Conservation (phyloP, 2,113 vertebrate species). For the Dromas ardeola region DNA sequence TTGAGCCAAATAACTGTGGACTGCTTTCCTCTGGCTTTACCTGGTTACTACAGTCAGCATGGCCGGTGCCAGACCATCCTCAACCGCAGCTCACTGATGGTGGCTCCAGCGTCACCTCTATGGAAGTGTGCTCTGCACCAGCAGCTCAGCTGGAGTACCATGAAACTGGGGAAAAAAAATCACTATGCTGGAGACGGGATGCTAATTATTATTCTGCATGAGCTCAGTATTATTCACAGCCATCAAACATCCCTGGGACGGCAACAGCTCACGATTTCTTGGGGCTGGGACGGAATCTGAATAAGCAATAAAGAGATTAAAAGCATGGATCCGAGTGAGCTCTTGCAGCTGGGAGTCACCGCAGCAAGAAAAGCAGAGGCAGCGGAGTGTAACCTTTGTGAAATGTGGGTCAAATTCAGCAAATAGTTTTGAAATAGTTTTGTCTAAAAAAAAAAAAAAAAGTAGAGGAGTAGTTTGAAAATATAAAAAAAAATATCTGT, state of each 20-base stretch:
- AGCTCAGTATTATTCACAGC: background rate
- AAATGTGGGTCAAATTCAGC: background rate
- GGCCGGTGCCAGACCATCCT: background rate
- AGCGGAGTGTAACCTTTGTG: background rate
- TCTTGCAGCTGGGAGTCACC: background rate
- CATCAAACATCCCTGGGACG: background rate
- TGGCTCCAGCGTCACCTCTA: background rate
- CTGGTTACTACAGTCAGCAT: background rate
- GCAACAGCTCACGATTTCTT: background rate
- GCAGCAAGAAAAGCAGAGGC: background rate
- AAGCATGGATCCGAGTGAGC: background rate
- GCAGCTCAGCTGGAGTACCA: background rate
- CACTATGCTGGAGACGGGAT: fast-evolving
- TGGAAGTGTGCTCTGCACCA: fast-evolving
- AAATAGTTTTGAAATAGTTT: background rate
- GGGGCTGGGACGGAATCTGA: background rate
- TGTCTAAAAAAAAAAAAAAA: background rate
- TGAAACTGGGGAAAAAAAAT: background rate
- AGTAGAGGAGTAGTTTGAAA: background rate
- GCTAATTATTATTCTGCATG: background rate
- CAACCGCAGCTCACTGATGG: fast-evolving
- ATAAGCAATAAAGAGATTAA: background rate
- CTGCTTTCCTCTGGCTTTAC: background rate
- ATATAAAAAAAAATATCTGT: background rate
- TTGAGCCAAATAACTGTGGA: background rate